phyloP scores from a whole-genome alignment of 2,888 invertebrate species.

The Alentia gelatinosa region DNA sequence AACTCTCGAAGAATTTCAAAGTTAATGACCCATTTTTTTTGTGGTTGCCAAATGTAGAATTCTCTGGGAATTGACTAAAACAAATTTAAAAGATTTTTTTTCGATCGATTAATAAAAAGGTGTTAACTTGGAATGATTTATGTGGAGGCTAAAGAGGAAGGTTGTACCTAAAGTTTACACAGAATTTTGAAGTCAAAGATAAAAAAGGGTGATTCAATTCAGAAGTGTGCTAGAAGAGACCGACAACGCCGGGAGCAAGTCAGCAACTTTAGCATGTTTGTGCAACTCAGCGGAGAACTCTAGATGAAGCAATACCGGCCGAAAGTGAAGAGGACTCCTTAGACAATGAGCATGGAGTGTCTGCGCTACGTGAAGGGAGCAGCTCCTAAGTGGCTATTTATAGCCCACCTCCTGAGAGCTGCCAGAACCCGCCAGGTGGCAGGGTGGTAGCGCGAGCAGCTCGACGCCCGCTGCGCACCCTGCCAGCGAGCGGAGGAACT shows the following conservation, averaged over 20 bases:
- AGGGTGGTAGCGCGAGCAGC: constrained; percentile 11
- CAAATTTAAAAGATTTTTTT: too few species aligned
- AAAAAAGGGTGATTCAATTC: too few species aligned
- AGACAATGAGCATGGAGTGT: not conserved
- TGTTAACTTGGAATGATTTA: too few species aligned
- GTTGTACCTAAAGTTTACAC: too few species aligned
- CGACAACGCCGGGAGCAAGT: not conserved
- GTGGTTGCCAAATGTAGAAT: too few species aligned
- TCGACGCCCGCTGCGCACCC: not conserved
- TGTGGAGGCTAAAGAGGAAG: too few species aligned
- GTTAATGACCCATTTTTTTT: not conserved
- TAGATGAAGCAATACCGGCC: not conserved
- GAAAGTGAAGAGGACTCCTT: not conserved
- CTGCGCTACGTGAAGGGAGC: not conserved
- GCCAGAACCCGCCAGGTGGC: not conserved
- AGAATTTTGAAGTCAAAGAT: too few species aligned
- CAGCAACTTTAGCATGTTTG: not conserved
- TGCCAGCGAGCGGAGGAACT: not conserved
- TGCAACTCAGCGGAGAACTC: not conserved
- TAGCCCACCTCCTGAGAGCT: not conserved
- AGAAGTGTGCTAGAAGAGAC: too few species aligned
- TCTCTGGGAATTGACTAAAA: too few species aligned
- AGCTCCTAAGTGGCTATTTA: not conserved
- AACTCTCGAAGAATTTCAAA: not conserved
- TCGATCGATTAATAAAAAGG: too few species aligned